phyloP scores from a whole-genome alignment of 2,113 vertebrate species.

The Cyanocitta stelleri region DNA sequence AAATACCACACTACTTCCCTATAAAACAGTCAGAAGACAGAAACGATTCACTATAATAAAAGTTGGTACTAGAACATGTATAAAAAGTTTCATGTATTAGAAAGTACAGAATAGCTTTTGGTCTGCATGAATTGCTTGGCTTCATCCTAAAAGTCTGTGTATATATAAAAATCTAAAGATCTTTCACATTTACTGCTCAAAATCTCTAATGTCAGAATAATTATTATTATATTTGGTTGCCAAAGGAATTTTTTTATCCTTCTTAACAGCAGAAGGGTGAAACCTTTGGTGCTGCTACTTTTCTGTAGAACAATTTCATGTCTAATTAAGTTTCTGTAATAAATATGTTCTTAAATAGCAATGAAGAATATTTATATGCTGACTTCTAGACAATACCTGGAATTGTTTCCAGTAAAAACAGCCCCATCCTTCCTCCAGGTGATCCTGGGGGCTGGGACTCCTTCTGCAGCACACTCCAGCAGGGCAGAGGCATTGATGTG shows the following conservation, averaged over 20 bases:
- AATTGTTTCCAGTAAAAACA: conserved; percentile 76
- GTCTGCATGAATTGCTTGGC: background rate
- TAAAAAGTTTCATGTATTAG: background rate
- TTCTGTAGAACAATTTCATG: background rate
- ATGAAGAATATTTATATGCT: background rate
- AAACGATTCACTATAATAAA: background rate
- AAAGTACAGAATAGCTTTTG: background rate
- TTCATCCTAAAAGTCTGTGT: background rate
- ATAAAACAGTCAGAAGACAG: background rate
- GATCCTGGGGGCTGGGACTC: conserved; percentile 83
- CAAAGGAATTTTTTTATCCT: background rate
- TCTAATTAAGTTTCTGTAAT: background rate
- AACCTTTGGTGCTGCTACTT: background rate
- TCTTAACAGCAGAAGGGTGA: background rate
- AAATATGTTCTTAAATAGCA: background rate
- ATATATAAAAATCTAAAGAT: background rate
- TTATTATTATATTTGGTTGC: background rate
- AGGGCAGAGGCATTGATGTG: conserved; percentile 71
- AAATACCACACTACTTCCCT: background rate
- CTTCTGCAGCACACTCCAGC: conserved; percentile 83
- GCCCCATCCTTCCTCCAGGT: conserved; percentile 94
- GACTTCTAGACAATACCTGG: conserved; percentile 68
- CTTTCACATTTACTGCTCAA: background rate
- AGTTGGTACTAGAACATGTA: background rate
- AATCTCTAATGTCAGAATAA: background rate